Conservation (phyloP, 2,797 vertebrate species). For the Mormyrus proboscirostris region DNA sequence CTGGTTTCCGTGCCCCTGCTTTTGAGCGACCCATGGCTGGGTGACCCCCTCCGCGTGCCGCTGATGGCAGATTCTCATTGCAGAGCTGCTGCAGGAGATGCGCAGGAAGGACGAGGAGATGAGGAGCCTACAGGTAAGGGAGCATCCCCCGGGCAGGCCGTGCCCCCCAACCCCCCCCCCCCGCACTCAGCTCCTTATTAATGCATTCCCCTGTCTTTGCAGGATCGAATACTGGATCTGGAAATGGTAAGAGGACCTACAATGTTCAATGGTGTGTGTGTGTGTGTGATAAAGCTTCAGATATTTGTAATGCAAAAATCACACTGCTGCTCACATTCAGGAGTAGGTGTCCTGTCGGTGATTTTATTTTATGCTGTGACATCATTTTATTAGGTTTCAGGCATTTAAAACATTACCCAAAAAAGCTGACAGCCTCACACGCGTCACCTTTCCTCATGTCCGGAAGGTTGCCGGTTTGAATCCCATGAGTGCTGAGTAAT, state of each 20-base stretch:
- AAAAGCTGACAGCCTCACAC: neutral
- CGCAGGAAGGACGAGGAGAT: conserved; percentile 80
- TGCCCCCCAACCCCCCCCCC: no score
- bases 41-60: neutral
- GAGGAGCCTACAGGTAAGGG: conserved; percentile 75
- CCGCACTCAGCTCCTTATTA: neutral
- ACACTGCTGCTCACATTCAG: neutral
- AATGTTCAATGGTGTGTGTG: neutral
- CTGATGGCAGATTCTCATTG: conserved; percentile 35
- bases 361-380: neutral
- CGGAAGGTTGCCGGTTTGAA: neutral
- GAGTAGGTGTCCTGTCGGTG: neutral
- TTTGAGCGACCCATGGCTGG: neutral
- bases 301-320: neutral
- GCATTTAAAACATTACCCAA: neutral
- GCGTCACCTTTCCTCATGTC: neutral
- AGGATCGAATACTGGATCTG: conserved; percentile 77
- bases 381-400: neutral
- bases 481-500: neutral
- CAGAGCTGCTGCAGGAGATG: conserved; percentile 76
- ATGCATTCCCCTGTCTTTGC: conserved; percentile 44
- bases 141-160: no score
- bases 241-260: conserved; percentile 69
- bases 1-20: neutral
- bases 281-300: no score